Percentiles rank a stretch among this genome's conserved stretches.
Evolutionary conservation across 2,797 vertebrate genomes (phyloP).

Genomic region (Nannoperca obscura): DNA sequence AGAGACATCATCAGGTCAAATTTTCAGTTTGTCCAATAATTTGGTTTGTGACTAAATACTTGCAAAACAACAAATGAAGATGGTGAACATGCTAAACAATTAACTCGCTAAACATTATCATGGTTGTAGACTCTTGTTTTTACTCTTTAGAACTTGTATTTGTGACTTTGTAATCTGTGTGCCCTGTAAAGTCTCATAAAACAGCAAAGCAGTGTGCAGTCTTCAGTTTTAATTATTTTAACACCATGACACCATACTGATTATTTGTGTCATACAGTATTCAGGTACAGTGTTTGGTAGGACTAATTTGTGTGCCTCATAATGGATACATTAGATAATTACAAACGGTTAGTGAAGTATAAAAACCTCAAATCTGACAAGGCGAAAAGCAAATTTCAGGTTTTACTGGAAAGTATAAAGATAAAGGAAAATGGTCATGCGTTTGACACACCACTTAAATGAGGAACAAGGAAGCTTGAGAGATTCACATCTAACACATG

Average conservation of each 20-base stretch:
- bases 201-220: not conserved
- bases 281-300: not conserved
- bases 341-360: not conserved
- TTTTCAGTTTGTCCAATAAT: not conserved
- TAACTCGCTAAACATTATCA: no score
- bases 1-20: not conserved
- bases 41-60: not conserved
- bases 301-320: not conserved
- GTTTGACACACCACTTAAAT: not conserved
- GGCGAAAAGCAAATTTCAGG: not conserved
- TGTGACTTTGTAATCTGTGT: not conserved
- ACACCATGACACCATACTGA: not conserved
- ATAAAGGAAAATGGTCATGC: constrained; percentile 2
- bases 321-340: not conserved
- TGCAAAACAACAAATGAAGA: not conserved
- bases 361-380: not conserved
- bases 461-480: constrained; percentile 1
- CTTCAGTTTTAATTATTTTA: constrained; percentile 12
- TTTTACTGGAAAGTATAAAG: not conserved
- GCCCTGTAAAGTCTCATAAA: not conserved
- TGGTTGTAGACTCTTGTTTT: not conserved
- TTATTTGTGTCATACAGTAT: not conserved
- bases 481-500: constrained; percentile 8
- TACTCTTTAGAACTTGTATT: not conserved
- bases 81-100: not conserved